Percentiles rank a stretch among this genome's conserved stretches.
These are phyloP conservation scores for Ernsta delagoae DNA, from an alignment of 2,888 invertebrate genomes.

Conservation along the genomic window DNA sequence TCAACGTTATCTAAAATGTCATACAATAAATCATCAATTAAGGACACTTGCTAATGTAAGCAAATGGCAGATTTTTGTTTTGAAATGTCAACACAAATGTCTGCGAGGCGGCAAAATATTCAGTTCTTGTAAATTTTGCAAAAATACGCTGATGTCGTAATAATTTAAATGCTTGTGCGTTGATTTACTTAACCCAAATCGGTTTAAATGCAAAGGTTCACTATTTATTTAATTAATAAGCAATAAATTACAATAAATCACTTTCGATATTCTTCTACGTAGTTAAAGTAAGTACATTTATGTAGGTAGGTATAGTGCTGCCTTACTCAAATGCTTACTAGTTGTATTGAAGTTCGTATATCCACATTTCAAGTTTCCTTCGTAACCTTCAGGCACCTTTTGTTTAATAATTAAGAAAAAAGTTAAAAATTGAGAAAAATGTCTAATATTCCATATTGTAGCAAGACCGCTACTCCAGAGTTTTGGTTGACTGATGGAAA, in stretches of 20 bases:
- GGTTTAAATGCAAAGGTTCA: constrained; percentile 36
- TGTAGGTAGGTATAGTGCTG: background rate
- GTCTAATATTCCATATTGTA: no score
- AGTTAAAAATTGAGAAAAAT: no score
- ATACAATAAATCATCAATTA: constrained; percentile 6
- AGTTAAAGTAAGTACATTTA: no score
- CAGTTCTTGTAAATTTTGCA: constrained; percentile 38
- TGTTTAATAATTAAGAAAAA: no score
- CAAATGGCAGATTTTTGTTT: constrained; percentile 1
- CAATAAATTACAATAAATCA: background rate
- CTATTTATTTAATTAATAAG: background rate
- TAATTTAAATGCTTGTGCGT: constrained; percentile 38
- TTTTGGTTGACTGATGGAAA: no score
- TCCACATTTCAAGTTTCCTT: no score
- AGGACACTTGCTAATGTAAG: constrained; percentile 1
- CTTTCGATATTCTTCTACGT: background rate
- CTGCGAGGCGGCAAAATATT: constrained; percentile 9
- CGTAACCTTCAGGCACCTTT: no score
- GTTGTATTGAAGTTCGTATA: no score
- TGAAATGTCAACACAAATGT: constrained; percentile 14
- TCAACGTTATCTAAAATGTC: background rate
- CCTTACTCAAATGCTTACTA: no score
- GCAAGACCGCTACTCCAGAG: no score
- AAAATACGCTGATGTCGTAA: constrained; percentile 36
- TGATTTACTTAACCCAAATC: constrained; percentile 63